Base-by-base conservation (phyloP, 2,888 invertebrate species). In the Adineta ricciae region DNA sequence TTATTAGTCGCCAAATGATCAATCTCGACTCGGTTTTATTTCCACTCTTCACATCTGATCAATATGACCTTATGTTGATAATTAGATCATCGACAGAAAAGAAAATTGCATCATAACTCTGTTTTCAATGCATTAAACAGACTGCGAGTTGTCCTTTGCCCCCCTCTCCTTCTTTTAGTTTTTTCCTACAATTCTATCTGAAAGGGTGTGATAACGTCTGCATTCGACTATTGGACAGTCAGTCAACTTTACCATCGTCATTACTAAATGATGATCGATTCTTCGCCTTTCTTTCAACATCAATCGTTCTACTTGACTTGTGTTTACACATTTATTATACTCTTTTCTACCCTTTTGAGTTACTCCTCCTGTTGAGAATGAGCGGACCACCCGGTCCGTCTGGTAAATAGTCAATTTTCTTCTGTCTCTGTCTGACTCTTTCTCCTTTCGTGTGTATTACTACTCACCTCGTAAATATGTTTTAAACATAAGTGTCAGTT, bases 231-330 rank as follows among this genome's bases (percentile, higher is more conserved):
- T 64, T 32, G 64, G 19, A 64, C 64, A 64, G 56, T 27, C 27
- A 56, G 32, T 64, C 64, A 64, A 64, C 64, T 4, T 32, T 19
- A 19, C 4, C 36, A 0, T 32, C 32, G 64, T 36, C 32, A 64
- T 64, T 64, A 64, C 36, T 64, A 64, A 19, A 32, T 64, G 64
- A 64, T 64, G 32, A 64, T 64, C 64, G 64, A 32, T 64, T 19
- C 32, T 64, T 32, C 32, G 32, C 16, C 64, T 36, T 36, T 11
- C 27, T 19, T 32, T 64, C 32, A 32, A 64, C 32, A 64, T 64
- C 64, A 64, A 64, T 64, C 64, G 64, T 64, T 64, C 64, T 64
- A 64, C 64, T 64, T 64, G 64, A 64, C 64, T 64, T 64, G 32
- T 64, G 64, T 64, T 32, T 32, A 64, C 64, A 32, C 64, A 64